These are phyloP conservation scores for Brotula barbata DNA, from an alignment of 2,797 vertebrate genomes.

Conservation along the genomic window DNA sequence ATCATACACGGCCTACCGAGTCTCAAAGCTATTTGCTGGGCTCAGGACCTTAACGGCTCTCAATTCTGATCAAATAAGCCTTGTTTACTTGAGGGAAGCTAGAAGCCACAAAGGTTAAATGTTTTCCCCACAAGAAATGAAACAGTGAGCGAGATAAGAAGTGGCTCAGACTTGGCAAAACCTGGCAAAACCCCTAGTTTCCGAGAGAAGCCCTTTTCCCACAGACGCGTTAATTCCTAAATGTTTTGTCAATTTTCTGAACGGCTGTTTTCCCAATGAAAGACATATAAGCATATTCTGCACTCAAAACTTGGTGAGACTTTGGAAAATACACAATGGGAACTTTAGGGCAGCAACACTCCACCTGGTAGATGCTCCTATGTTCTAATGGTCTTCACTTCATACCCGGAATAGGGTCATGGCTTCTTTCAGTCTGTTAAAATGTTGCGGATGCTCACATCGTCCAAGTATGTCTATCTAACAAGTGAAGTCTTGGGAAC, in stretches of 20 bases:
- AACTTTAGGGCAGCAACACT: too few species aligned
- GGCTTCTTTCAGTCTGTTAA: too few species aligned
- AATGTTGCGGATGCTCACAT: too few species aligned
- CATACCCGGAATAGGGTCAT: too few species aligned
- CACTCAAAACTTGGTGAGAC: neutral
- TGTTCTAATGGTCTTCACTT: too few species aligned
- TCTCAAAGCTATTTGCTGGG: constrained; percentile 9
- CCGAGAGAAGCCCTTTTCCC: constrained; percentile 11
- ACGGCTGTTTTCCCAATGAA: constrained; percentile 12
- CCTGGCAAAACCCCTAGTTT: constrained; percentile 22
- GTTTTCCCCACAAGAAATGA: constrained; percentile 39
- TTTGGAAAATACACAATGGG: neutral
- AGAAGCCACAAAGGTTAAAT: constrained; percentile 46
- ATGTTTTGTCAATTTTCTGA: constrained; percentile 18
- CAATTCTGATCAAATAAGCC: constrained; percentile 48
- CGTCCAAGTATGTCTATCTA: too few species aligned
- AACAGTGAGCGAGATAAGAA: constrained; percentile 36
- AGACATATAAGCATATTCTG: constrained; percentile 11
- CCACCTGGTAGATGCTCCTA: too few species aligned
- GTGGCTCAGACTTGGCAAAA: constrained; percentile 26
- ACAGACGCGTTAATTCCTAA: constrained; percentile 22
- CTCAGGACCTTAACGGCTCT: constrained; percentile 26
- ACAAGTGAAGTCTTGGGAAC: too few species aligned
- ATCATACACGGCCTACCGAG: constrained; percentile 7
- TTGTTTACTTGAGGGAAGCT: constrained; percentile 46